phyloP scores from a whole-genome alignment of 2,113 vertebrate genomes.

The Lepidothrix coronata region DNA sequence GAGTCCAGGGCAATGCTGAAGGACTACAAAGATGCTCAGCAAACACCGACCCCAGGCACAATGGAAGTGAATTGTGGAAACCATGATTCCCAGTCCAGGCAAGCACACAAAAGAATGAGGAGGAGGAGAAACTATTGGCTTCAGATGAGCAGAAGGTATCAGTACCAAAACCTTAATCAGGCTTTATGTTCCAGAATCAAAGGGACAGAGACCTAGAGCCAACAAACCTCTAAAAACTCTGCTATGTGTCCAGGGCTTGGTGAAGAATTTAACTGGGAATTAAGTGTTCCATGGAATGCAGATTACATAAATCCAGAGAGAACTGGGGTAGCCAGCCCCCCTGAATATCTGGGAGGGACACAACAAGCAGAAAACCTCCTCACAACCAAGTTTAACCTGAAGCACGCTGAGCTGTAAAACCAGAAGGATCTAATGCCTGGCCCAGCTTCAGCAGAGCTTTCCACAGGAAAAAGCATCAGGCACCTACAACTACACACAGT shows the following conservation, averaged over 20 bases:
- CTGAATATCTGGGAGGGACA: neutral
- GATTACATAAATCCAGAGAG: neutral
- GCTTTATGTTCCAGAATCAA: neutral
- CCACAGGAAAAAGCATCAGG: neutral
- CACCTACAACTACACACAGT: neutral
- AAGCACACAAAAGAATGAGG: neutral
- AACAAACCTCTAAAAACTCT: neutral
- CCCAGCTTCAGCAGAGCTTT: neutral
- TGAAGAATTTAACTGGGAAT: neutral
- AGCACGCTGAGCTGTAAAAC: neutral
- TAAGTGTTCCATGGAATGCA: neutral
- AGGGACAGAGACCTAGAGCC: neutral
- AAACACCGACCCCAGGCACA: neutral
- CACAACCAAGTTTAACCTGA: neutral
- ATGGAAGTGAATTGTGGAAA: neutral
- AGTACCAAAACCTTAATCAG: neutral
- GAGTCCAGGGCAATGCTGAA: neutral
- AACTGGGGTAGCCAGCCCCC: neutral
- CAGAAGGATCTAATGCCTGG: neutral
- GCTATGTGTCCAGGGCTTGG: neutral
- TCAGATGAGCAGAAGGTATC: neutral
- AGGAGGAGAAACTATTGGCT: neutral
- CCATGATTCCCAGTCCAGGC: neutral
- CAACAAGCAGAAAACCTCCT: neutral
- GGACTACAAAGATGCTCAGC: neutral